A percentile compares a stretch with the other conserved stretches of the same genome.
phyloP scores from a whole-genome alignment of 2,888 invertebrate genomes.

The Balanococcus diminutus region DNA sequence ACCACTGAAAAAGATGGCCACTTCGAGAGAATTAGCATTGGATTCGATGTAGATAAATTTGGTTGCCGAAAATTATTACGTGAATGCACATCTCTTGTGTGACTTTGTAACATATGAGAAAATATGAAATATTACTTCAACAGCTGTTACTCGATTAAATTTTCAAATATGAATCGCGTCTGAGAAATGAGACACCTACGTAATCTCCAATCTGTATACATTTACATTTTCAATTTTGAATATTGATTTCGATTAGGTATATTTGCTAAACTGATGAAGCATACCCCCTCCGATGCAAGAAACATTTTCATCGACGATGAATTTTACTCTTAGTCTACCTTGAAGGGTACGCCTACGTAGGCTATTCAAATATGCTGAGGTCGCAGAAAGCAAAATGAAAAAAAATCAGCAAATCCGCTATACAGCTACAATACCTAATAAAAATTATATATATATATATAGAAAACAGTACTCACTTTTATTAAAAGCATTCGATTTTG shows the following conservation, averaged over 20 bases:
- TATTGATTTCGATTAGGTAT: background rate
- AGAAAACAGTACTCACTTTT: background rate
- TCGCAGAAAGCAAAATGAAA: constrained; percentile 11
- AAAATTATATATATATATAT: background rate
- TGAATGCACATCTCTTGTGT: background rate
- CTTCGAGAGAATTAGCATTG: background rate
- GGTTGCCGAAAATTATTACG: constrained; percentile 17
- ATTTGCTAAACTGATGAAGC: background rate
- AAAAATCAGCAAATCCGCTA: background rate
- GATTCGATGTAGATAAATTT: constrained; percentile 1
- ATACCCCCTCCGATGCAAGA: background rate
- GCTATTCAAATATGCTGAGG: background rate
- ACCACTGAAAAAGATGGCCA: background rate
- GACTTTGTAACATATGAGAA: background rate
- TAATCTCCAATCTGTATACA: background rate
- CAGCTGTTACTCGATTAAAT: background rate
- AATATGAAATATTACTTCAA: constrained; percentile 6
- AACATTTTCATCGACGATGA: background rate
- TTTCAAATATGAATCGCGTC: background rate
- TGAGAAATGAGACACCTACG: too few species aligned
- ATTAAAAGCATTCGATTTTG: background rate
- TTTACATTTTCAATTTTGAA: constrained; percentile 8
- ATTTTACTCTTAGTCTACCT: too few species aligned
- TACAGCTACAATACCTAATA: background rate
- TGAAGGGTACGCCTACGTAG: background rate